phyloP scores from a whole-genome alignment of 2,113 vertebrate genomes.

The Vidua macroura region DNA sequence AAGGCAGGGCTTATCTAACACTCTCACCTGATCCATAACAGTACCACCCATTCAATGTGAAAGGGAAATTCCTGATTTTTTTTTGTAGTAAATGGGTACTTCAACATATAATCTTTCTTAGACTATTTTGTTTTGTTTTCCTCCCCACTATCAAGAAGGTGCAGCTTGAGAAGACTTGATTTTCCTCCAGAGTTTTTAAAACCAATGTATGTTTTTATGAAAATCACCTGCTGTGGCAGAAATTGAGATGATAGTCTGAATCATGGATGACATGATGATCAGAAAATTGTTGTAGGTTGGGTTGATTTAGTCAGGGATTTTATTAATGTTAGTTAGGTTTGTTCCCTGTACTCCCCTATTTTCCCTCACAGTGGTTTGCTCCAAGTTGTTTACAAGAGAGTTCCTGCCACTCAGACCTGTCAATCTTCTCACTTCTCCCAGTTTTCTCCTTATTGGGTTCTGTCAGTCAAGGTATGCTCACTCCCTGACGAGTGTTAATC shows the following conservation, averaged over 20 bases:
- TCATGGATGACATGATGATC: background rate
- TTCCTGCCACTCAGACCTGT: too few relatives aligned
- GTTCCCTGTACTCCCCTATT: too few relatives aligned
- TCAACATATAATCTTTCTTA: background rate
- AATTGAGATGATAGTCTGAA: background rate
- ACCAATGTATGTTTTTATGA: background rate
- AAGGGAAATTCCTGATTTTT: background rate
- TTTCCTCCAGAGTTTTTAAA: background rate
- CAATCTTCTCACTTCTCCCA: too few relatives aligned
- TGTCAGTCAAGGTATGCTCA: too few relatives aligned
- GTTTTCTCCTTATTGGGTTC: too few relatives aligned
- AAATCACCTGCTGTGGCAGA: background rate
- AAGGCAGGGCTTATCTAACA: background rate
- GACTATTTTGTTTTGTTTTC: background rate
- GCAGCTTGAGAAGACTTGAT: background rate
- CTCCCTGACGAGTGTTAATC: too few relatives aligned
- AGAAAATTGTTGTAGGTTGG: background rate
- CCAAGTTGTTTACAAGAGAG: too few relatives aligned
- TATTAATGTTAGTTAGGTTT: too few relatives aligned
- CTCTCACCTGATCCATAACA: accelerated
- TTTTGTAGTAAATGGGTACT: background rate
- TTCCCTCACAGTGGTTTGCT: too few relatives aligned
- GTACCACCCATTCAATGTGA: background rate
- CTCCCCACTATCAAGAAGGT: background rate
- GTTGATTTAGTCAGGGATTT: too few relatives aligned